These are phyloP conservation scores for Drosophila miranda DNA, from an alignment of 1,140 invertebrate genomes.

Conservation along the genomic window DNA sequence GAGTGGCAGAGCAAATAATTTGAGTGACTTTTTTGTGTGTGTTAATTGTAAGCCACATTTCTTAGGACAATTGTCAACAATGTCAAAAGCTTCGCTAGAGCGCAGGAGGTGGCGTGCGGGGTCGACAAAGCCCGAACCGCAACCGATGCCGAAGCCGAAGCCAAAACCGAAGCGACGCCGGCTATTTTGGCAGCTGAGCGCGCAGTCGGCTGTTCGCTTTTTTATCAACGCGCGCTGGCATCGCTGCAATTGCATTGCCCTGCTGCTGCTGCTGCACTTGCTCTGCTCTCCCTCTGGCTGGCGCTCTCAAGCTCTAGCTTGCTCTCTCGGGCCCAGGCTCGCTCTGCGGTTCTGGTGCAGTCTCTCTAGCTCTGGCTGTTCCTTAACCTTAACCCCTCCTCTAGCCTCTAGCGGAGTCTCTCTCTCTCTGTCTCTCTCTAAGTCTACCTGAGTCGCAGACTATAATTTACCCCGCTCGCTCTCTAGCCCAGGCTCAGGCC, in stretches of 20 bases:
- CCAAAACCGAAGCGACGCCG: constrained; percentile 31
- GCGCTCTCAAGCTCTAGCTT: constrained; percentile 9
- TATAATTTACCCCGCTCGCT: constrained; percentile 2
- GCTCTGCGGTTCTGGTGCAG: constrained; percentile 8
- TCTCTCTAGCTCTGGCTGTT: background rate
- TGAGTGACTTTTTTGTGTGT: constrained; percentile 54
- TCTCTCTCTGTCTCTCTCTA: too few relatives aligned
- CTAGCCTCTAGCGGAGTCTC: too few relatives aligned
- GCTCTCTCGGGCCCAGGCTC: background rate
- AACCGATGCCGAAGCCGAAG: background rate
- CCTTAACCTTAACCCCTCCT: too few relatives aligned
- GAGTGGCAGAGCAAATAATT: constrained; percentile 40
- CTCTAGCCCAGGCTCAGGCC: constrained; percentile 4
- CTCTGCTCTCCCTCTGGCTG: constrained; percentile 33
- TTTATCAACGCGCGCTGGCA: constrained; percentile 77
- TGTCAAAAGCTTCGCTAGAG: constrained; percentile 38
- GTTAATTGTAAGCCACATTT: constrained; percentile 63
- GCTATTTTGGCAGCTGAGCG: constrained; percentile 72
- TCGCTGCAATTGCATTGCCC: constrained; percentile 50
- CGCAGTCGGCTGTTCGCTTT: constrained; percentile 65
- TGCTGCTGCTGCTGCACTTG: constrained; percentile 24
- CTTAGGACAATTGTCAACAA: constrained; percentile 63
- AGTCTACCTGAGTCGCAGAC: too few relatives aligned
- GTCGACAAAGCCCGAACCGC: constrained; percentile 10
- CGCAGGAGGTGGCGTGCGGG: background rate